Evolutionary conservation across 2,888 invertebrate species (phyloP), one percentile per base, ranked within the genome.

Genomic region (Ditula angustiorana): DNA sequence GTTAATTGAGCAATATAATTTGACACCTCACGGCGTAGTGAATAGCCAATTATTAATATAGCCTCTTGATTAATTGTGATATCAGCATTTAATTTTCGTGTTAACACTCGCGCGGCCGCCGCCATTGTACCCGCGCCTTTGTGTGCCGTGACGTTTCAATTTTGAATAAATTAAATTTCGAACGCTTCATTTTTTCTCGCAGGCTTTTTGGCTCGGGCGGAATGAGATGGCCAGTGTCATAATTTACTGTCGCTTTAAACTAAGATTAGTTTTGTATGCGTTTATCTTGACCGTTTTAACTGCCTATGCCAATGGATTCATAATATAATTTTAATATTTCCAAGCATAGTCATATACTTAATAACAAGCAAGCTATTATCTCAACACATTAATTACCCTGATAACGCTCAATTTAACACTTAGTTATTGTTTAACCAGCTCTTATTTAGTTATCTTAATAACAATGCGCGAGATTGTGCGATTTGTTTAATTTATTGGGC

Each of bases 151-250:
- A 92, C 92, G 92, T 92, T 92, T 92, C 92, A 92, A 92, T 92
- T 92, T 91, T 90, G 92, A 91, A 92, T 92, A 92, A 92, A 92
- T 92, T 92, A 92, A 92, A 92, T 92, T 92, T 92, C 90, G 88
- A 92, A 92, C 91, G 92, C 90, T 90, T 88, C 87, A 85, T 89
- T 92, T 92, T 88, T 91, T 89, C 41, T 79, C 79, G 63, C 81
- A 74, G 57, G 58, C 78, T 82, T 87, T 88, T 86, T 82, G 80
- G 80, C 71, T 73, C 83, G 80, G 78, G 77, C 77, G 84, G 81
- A 88, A 89, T 85, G 88, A 88, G 82, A 86, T 83, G 82, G 86
- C 82, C 86, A 85, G 86, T 86, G 79, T 84, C 87, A 86, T 88
- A 87, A 90, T 89, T 90, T 90, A 90, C 88, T 86, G 85, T 82